Conservation (phyloP, 2,888 invertebrate species). For the Apotomis turbidana region DNA sequence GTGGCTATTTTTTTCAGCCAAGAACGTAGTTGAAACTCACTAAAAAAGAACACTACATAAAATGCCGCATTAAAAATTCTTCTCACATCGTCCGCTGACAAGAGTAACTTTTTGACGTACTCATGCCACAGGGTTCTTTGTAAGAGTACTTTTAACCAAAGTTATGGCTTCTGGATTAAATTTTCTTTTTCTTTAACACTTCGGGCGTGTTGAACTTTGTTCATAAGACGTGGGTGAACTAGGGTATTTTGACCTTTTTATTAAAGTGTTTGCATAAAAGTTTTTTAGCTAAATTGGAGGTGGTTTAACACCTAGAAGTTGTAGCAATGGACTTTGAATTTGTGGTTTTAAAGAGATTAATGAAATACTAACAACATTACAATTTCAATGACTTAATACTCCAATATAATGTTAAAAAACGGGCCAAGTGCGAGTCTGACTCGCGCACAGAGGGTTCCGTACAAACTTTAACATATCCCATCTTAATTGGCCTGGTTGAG, state of each 20-base stretch:
- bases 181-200: constrained; percentile 69
- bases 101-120: constrained; percentile 75
- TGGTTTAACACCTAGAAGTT: neutral
- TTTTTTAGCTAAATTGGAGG: neutral
- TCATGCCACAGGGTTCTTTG: constrained; percentile 69
- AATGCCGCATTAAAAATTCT: constrained; percentile 39
- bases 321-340: no score
- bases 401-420: no score
- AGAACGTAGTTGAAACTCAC: neutral
- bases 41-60: neutral
- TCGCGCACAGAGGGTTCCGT: no score
- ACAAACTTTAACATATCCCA: no score
- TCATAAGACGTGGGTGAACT: constrained; percentile 38
- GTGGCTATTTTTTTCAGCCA: no score
- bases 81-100: constrained; percentile 49
- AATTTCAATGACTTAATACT: no score
- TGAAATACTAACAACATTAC: no score
- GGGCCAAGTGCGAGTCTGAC: no score
- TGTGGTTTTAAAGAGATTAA: no score
- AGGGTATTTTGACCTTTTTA: constrained; percentile 13
- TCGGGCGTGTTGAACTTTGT: constrained; percentile 56
- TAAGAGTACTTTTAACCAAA: constrained; percentile 72
- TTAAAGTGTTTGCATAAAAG: constrained; percentile 7
- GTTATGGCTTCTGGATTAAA: constrained; percentile 76
- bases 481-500: no score